Evolutionary conservation across 2,113 vertebrate species (phyloP).

Genomic region (Micronycteris hirsuta): DNA sequence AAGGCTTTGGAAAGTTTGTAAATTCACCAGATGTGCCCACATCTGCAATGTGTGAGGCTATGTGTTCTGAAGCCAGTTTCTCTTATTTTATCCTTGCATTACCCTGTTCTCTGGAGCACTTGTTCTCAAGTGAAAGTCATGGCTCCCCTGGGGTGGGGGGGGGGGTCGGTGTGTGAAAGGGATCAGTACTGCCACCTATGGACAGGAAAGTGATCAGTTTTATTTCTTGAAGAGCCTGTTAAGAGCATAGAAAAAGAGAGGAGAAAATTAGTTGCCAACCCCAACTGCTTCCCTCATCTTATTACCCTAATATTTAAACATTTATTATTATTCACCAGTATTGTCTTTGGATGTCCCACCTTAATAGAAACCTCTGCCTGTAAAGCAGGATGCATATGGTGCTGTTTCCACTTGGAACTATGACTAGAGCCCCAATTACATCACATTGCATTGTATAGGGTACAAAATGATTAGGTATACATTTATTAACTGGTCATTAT

Average conservation of each 20-base stretch:
- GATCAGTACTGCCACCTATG: constrained; percentile 68
- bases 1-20: not conserved
- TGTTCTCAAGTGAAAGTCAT: not conserved
- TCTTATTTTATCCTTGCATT: not conserved
- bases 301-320: not conserved
- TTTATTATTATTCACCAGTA: not conserved
- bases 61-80: not conserved
- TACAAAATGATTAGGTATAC: not conserved
- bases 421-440: rapidly evolving
- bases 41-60: not conserved
- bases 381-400: not conserved
- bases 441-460: not conserved
- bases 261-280: not conserved
- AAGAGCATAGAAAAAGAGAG: not conserved
- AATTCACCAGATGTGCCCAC: not conserved
- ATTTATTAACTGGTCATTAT: not conserved
- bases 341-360: not conserved
- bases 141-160: not conserved
- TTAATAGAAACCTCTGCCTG: not conserved
- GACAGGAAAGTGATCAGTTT: not conserved
- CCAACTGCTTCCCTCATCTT: not conserved
- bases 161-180: not conserved
- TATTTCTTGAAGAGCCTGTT: not conserved
- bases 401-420: not conserved
- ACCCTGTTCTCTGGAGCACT: not conserved